Percentiles rank a stretch among this genome's conserved stretches.
These are phyloP conservation scores for Papilio aristodemus DNA, from an alignment of 1,140 invertebrate genomes.

Conservation along the genomic window DNA sequence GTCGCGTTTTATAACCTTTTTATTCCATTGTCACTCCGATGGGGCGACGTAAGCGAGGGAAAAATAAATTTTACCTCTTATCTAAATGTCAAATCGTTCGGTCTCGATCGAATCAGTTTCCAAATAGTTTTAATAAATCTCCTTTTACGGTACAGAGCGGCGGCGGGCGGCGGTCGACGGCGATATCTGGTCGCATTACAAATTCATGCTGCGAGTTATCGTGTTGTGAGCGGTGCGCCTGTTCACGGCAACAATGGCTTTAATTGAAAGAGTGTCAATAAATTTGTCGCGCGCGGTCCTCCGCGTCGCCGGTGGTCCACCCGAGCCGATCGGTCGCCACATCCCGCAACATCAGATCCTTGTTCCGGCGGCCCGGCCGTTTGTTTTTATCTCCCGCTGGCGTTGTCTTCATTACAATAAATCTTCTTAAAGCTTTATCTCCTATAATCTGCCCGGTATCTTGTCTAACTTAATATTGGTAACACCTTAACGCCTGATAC, in stretches of 20 bases:
- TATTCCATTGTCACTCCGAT: conserved; percentile 77
- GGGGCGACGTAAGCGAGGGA: conserved; percentile 63
- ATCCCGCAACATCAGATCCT: conserved; percentile 53
- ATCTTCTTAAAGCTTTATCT: conserved; percentile 62
- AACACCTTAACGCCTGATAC: conserved; percentile 9
- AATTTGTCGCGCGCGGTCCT: conserved; percentile 70
- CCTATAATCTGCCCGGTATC: conserved; percentile 56
- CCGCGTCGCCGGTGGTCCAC: conserved; percentile 71
- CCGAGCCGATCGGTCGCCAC: conserved; percentile 49
- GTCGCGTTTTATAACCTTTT: conserved; percentile 78
- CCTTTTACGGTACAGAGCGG: conserved; percentile 72
- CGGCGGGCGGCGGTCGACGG: conserved; percentile 41
- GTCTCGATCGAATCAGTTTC: conserved; percentile 79
- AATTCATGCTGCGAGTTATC: conserved; percentile 76
- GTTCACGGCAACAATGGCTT: conserved; percentile 74
- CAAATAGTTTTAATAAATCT: conserved; percentile 81
- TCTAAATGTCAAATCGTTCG: conserved; percentile 80
- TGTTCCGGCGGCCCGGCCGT: conserved; percentile 61
- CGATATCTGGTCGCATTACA: conserved; percentile 71
- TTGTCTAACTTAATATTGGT: conserved; percentile 47
- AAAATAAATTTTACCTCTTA: conserved; percentile 79
- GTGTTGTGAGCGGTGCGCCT: conserved; percentile 69
- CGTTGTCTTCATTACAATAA: conserved; percentile 72
- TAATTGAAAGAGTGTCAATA: conserved; percentile 80
- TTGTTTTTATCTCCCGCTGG: conserved; percentile 72